phyloP scores from a whole-genome alignment of 2,888 invertebrate species.

The Mesoligia furuncula region DNA sequence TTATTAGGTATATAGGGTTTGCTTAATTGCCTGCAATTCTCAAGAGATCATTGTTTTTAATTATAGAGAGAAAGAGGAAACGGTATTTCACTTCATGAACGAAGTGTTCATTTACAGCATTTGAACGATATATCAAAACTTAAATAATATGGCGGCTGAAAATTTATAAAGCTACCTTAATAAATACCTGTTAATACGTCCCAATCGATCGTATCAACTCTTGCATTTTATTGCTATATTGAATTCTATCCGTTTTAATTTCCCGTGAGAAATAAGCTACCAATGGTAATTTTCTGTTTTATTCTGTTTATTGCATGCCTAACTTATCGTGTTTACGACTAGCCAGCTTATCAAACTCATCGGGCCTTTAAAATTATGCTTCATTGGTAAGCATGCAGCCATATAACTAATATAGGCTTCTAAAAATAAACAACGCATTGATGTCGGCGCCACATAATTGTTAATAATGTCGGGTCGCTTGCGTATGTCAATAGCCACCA shows the following conservation, averaged over 20 bases:
- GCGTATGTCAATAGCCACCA: constrained; percentile 74
- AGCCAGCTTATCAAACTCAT: constrained; percentile 59
- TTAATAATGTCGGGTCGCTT: constrained; percentile 73
- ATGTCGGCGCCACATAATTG: constrained; percentile 82
- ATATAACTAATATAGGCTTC: constrained; percentile 55
- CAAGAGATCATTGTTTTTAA: constrained; percentile 39
- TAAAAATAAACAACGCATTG: constrained; percentile 72
- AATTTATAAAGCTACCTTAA: constrained; percentile 45
- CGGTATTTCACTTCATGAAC: constrained; percentile 41
- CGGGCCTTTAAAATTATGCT: constrained; percentile 59
- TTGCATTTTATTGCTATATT: constrained; percentile 64
- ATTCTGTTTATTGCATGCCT: constrained; percentile 56
- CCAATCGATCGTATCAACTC: constrained; percentile 58
- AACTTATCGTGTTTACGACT: constrained; percentile 60
- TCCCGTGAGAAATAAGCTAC: constrained; percentile 69
- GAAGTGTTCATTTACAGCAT: constrained; percentile 34
- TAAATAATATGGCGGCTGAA: constrained; percentile 46
- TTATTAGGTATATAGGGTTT: not conserved
- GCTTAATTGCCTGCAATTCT: not conserved
- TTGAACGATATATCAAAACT: constrained; percentile 45
- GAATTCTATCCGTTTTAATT: constrained; percentile 59
- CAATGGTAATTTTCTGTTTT: constrained; percentile 62
- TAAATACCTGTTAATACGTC: constrained; percentile 57
- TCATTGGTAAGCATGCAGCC: constrained; percentile 54
- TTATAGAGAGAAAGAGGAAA: constrained; percentile 48